Conservation (phyloP, 2,113 vertebrate species). For the Xenopus borealis region DNA sequence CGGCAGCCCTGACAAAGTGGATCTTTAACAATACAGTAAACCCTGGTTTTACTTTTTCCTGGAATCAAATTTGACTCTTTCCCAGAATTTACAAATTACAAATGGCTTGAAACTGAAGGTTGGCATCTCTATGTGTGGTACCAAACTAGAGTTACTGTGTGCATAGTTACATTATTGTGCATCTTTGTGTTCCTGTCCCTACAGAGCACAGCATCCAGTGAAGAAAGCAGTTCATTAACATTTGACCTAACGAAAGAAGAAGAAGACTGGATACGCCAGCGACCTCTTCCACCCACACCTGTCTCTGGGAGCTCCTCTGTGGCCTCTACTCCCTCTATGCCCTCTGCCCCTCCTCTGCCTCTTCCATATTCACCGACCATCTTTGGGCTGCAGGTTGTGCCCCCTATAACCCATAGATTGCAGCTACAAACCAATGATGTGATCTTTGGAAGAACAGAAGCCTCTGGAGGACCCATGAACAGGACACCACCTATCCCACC, state of each 20-base stretch:
- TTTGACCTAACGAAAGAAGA: neutral
- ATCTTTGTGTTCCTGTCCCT: neutral
- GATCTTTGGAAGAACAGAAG: neutral
- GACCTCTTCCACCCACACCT: constrained; percentile 24
- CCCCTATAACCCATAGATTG: neutral
- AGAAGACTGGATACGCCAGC: constrained; percentile 26
- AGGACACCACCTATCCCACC: neutral
- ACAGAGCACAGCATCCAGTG: constrained; percentile 6
- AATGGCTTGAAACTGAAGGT: no score
- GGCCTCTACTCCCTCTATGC: neutral
- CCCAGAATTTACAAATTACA: no score
- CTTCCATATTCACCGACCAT: neutral
- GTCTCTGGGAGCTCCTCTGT: neutral
- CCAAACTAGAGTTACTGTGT: no score
- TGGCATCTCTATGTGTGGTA: no score
- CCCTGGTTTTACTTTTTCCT: no score
- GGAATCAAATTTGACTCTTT: no score
- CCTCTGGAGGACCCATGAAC: neutral
- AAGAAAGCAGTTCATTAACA: neutral
- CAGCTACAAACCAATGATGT: constrained; percentile 7
- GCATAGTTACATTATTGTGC: no score
- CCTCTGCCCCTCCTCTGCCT: neutral
- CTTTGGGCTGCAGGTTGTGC: no score
- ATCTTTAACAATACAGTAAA: no score
- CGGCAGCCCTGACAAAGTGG: no score